Base-by-base conservation (phyloP, 23 tunicate species). In the Halocynthia roretzi region DNA sequence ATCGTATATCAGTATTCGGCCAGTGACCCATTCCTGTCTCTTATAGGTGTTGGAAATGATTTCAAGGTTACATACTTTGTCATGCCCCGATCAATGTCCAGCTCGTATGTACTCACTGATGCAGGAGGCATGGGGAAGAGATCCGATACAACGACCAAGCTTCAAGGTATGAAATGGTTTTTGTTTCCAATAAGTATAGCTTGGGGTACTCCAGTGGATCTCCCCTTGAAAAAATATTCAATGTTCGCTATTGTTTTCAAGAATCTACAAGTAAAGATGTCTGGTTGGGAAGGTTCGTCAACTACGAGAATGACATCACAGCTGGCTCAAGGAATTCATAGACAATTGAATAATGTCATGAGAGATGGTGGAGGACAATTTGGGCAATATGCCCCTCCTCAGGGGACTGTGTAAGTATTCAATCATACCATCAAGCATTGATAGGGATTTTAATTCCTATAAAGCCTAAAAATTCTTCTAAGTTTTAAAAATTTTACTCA, bases 21-120 rank as follows among this genome's bases (percentile, higher is more conserved):
- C 44, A 31, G 44, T 31, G 44, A 31, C 44, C 5, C 0, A 31
- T 12, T 58, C 6, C 61, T 31, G 7, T n/a, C 10, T 22, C 0
- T 50, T 52, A 8, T 12, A 83, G 87, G 96, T 92, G 21, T 55
- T 92, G 10, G 98, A 86, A 10, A 81, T 92, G 87, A 86, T 92
- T 63, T 67, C 85, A 7, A 76, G 87, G 6, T 82, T 85, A 64
- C 91, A 86, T 53, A 81, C 78, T 7, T 82, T 92, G 7, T 60
- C 85, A n/a, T 92, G 98, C 75, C 98, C 98, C 10, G 92, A 92
- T 70, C 91, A 92, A 23, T 92, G 98, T 62, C 87, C 98, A 54
- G 84, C 98, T 53, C 78, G 80, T 51, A 81, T 92, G 7, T 92
- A 92, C 79, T 82, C 98, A 54, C 87, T 92, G 62, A 86, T 92